Conservation (phyloP, 2,888 invertebrate species). For the Lycophotia porphyrea region DNA sequence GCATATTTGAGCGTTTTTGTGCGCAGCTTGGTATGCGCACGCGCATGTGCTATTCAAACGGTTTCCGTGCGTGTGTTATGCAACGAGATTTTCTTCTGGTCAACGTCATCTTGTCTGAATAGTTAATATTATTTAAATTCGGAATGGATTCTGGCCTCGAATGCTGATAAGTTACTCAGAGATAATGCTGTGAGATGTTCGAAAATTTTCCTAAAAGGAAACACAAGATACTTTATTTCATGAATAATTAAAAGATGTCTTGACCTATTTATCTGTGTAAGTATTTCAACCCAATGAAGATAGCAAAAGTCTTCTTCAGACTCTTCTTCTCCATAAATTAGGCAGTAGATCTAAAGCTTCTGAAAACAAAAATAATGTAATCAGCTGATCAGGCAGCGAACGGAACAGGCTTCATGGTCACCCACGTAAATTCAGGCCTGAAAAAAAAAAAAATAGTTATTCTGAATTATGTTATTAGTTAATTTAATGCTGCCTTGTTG, state of each 20-base stretch:
- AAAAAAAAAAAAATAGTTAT: not conserved
- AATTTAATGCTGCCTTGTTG: not conserved
- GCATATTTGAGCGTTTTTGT: conserved; percentile 56
- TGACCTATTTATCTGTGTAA: not conserved
- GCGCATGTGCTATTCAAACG: conserved; percentile 44
- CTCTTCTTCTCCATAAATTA: not conserved
- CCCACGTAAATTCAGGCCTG: not conserved
- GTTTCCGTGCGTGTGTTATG: conserved; percentile 56
- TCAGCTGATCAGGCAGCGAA: not conserved
- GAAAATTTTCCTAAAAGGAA: not conserved
- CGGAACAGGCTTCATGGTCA: not conserved
- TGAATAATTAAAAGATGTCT: not conserved
- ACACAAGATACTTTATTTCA: not conserved
- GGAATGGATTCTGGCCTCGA: conserved; percentile 17
- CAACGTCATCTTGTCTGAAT: conserved; percentile 57
- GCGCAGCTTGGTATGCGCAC: conserved; percentile 56
- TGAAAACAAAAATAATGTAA: not conserved
- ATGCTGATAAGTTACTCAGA: conserved; percentile 12
- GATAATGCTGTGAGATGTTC: not conserved
- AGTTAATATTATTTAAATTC: conserved; percentile 47
- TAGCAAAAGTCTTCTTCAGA: not conserved
- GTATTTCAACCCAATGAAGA: not conserved
- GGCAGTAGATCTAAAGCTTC: not conserved
- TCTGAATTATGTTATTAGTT: not conserved
- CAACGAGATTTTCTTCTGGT: conserved; percentile 61